Percentiles rank a stretch among this genome's conserved stretches.
phyloP scores from a whole-genome alignment of 2,113 vertebrate species.

The Vulpes lagopus region DNA sequence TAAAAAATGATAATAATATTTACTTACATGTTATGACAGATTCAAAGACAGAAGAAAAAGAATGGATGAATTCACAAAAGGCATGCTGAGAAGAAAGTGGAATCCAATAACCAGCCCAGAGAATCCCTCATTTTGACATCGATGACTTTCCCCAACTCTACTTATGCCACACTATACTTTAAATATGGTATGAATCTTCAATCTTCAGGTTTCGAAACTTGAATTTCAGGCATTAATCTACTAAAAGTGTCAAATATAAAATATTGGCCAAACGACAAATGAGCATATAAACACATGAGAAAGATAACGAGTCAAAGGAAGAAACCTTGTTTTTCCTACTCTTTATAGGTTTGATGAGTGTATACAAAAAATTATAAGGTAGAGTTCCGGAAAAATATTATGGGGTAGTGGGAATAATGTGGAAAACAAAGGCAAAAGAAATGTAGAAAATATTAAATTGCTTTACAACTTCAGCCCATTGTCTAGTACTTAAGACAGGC shows the following conservation, averaged over 20 bases:
- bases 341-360: not conserved
- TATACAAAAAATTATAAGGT: not conserved
- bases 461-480: not conserved
- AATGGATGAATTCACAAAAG: constrained; percentile 36
- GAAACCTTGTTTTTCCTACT: not conserved
- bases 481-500: not conserved
- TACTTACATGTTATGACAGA: not conserved
- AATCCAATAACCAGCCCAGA: constrained; percentile 21
- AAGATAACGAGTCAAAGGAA: not conserved
- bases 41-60: constrained; percentile 40
- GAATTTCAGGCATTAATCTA: not conserved
- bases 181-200: not conserved
- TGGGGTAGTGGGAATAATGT: not conserved
- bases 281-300: not conserved
- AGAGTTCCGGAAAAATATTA: not conserved
- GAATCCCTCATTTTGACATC: constrained; percentile 62
- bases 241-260: constrained; percentile 14
- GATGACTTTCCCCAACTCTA: not conserved
- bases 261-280: not conserved
- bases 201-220: not conserved
- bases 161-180: not conserved
- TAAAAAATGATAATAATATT: constrained; percentile 31
- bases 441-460: not conserved
- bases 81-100: not conserved
- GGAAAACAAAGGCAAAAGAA: not conserved